Percentiles rank a stretch among this genome's conserved stretches.
Evolutionary conservation across 2,888 invertebrate genomes (phyloP).

Genomic region (Cecidostiba fungosa): DNA sequence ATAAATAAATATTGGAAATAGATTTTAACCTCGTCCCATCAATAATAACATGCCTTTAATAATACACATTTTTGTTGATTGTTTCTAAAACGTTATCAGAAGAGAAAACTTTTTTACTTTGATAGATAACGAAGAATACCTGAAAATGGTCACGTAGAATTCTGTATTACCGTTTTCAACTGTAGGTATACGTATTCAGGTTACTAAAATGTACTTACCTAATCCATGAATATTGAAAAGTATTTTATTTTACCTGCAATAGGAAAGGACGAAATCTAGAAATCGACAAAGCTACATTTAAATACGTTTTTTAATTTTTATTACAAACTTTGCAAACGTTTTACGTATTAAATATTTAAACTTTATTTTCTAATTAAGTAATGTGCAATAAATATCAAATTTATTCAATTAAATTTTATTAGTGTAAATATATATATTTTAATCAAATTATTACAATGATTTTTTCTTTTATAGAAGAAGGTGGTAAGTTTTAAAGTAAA

Average conservation of each 20-base stretch:
- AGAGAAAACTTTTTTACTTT: background rate
- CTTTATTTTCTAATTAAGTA: too few species aligned
- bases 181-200: background rate
- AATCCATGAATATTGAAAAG: background rate
- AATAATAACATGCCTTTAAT: too few species aligned
- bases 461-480: background rate
- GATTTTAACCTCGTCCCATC: too few species aligned
- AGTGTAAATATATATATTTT: too few species aligned
- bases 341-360: background rate
- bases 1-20: background rate
- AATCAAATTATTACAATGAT: background rate
- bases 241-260: background rate
- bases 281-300: background rate
- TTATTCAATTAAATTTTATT: background rate
- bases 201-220: background rate
- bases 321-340: background rate
- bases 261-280: background rate
- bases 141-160: conserved; percentile 3
- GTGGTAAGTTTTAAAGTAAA: background rate
- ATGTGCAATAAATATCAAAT: background rate
- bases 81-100: too few species aligned
- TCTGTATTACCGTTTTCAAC: background rate
- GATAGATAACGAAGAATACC: background rate
- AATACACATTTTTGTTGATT: too few species aligned
- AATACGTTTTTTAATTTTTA: background rate